A percentile compares a stretch with the other conserved stretches of the same genome.
Evolutionary conservation across 2,113 vertebrate species (phyloP).

Genomic region (Gorsachius goisagi): DNA sequence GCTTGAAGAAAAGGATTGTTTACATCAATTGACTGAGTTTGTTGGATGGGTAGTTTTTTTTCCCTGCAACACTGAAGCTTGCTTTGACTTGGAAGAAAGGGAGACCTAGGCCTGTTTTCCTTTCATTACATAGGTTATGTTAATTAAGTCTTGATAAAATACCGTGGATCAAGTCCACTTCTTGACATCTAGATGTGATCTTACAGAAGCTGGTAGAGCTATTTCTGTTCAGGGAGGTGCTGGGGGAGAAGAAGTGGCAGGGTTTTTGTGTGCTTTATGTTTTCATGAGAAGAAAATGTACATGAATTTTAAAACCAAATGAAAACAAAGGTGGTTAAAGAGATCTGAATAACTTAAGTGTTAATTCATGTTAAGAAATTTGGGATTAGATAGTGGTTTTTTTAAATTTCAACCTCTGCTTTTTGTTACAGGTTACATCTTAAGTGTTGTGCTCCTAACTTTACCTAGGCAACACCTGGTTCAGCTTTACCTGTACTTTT

Average conservation of each 20-base stretch:
- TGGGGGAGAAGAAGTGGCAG: no score
- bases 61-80: background rate
- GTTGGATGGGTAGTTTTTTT: background rate
- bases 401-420: background rate
- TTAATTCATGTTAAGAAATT: background rate
- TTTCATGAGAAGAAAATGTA: background rate
- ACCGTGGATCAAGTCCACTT: background rate
- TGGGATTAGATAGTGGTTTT: background rate
- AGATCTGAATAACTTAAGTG: background rate
- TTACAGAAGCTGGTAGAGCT: background rate
- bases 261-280: background rate
- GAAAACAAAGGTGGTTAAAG: background rate
- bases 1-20: background rate
- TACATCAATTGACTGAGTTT: background rate
- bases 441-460: constrained; percentile 94
- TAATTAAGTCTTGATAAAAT: background rate
- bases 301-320: background rate
- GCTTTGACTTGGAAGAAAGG: background rate
- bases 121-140: background rate
- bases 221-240: background rate
- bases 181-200: background rate
- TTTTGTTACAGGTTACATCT: constrained; percentile 88
- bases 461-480: constrained; percentile 95
- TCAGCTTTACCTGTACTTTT: constrained; percentile 93
- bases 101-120: background rate